These are phyloP conservation scores for Aspidiotus destructor DNA, from an alignment of 2,888 invertebrate species.

Conservation along the genomic window DNA sequence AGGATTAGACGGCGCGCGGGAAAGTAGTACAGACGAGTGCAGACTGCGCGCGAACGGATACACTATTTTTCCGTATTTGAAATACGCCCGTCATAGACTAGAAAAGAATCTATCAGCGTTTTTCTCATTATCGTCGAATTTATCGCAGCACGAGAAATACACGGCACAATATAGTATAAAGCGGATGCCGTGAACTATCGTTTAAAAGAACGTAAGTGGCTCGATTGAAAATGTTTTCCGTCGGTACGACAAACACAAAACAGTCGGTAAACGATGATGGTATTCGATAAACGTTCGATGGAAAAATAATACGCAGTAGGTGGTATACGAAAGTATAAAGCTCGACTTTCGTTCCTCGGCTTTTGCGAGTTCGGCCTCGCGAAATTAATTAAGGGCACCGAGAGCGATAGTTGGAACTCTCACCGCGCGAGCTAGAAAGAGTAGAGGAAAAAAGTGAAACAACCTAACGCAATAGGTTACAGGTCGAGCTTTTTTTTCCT, in stretches of 20 bases:
- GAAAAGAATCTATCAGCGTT: conserved; percentile 2
- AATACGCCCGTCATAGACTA: neutral
- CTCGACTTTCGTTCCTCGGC: neutral
- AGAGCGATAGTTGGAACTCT: neutral
- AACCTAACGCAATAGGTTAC: neutral
- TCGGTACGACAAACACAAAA: neutral
- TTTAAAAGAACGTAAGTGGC: conserved; percentile 2
- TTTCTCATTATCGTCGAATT: conserved; percentile 1
- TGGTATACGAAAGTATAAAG: neutral
- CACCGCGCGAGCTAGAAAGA: neutral
- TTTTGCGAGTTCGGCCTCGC: neutral
- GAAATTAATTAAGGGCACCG: neutral
- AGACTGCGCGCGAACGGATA: too few species aligned
- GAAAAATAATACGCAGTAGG: conserved; percentile 4
- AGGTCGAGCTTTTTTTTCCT: neutral
- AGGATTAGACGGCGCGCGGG: neutral
- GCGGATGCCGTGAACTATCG: neutral
- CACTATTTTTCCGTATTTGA: neutral
- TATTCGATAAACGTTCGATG: neutral
- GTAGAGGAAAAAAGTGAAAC: neutral
- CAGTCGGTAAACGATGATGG: neutral
- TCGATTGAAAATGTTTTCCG: conserved; percentile 4
- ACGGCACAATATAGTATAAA: neutral
- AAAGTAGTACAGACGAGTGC: neutral
- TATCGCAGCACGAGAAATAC: neutral